Evolutionary conservation across 2,888 invertebrate genomes (phyloP), one percentile per base, ranked within the genome.

Genomic region (Dichetophora obliterata): DNA sequence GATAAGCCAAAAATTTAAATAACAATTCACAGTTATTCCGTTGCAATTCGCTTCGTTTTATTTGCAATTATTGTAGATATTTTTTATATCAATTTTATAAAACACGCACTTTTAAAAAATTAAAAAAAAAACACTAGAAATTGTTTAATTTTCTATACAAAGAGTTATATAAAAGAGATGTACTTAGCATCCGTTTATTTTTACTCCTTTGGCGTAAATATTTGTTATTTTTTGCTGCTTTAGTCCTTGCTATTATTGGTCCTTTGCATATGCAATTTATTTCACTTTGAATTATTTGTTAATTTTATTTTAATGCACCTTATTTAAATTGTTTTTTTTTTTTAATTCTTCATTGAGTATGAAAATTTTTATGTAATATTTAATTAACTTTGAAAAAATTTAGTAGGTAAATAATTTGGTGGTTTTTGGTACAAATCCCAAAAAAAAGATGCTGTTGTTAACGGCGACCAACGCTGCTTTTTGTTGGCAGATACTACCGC

Each of bases 401-500:
- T 27, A 34, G 19, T 59, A 48, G 4, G 31, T 61, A 43, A 22
- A 6, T 48, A 43, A 61, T 37, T 48, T 22, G 31, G 16, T 37
- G 65, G 31, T 37, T 66, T 52, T 66, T 74, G 52, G 74, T 34
- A 24, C 16, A 74, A 66, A 27, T n/a, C 37, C 37, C 57, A 34
- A 65, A 27, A 65, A 65, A 24, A 54, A 66, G 24, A 27, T 59
- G 72, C 52, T 31, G 54, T 8, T 65, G 65, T 37, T 78, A 68
- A 66, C 73, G 75, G 75, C 77, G 78, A 73, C 75, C 75, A 78
- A 73, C 80, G 77, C 81, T 78, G 76, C 73, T 77, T 77, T 57
- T 78, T 80, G 82, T 79, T 80, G 81, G 84, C 83, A 87, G 87
- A 87, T 87, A 88, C 88, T 86, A 88, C 88, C 88, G 88, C 88